Percentiles rank a stretch among this genome's conserved stretches.
Evolutionary conservation across 1,140 invertebrate genomes (phyloP).

Genomic region (Brachionus koreanus): DNA sequence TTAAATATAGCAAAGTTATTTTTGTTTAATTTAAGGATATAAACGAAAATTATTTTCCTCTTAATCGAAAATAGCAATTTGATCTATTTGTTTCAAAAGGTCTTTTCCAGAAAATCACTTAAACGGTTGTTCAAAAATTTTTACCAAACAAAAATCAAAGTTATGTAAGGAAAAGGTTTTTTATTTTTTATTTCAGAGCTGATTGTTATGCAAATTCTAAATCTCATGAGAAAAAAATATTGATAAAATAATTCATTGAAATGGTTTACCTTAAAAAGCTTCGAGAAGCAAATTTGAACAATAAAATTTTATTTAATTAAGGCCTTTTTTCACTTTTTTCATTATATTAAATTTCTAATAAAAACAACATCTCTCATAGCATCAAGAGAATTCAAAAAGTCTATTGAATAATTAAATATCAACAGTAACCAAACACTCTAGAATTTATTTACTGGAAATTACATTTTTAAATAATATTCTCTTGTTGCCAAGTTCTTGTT

Average conservation of each 20-base stretch:
- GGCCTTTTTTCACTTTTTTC: neutral
- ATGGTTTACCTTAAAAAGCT: neutral
- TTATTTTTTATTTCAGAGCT: neutral
- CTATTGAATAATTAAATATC: conserved; percentile 20
- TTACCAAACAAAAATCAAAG: neutral
- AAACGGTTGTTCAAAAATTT: neutral
- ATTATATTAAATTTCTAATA: neutral
- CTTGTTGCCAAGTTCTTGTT: conserved; percentile 39
- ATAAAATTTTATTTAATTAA: neutral
- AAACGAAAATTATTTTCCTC: no score
- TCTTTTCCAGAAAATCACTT: neutral
- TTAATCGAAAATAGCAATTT: neutral
- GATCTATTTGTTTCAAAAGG: neutral
- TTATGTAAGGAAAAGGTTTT: neutral
- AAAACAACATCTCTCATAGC: neutral
- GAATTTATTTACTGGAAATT: conserved; percentile 31
- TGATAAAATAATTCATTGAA: conserved; percentile 4
- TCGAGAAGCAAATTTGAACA: neutral
- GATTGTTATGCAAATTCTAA: neutral
- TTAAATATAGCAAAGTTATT: no score
- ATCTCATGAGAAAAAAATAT: conserved; percentile 7
- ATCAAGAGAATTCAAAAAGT: neutral
- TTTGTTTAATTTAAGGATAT: no score
- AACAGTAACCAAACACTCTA: conserved; percentile 32
- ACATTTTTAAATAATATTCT: conserved; percentile 25